Percentiles rank a stretch among this genome's conserved stretches.
These are phyloP conservation scores for Lithophane socia DNA, from an alignment of 2,888 invertebrate genomes.

Conservation along the genomic window DNA sequence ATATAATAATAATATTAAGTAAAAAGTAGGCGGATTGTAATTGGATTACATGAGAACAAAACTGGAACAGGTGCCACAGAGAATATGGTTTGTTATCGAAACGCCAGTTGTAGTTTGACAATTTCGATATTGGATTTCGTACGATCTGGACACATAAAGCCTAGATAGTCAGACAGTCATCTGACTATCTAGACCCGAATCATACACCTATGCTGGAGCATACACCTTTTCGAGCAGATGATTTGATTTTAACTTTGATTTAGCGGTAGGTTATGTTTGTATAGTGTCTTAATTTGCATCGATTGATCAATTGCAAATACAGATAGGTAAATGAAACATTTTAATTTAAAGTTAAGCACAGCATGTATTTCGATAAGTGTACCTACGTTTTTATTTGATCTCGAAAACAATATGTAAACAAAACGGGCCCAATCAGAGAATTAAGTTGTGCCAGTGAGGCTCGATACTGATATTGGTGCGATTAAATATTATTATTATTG, in stretches of 20 bases:
- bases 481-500: constrained; percentile 40
- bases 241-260: neutral
- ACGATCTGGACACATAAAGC: neutral
- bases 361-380: neutral
- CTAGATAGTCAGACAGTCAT: neutral
- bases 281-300: neutral
- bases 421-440: constrained; percentile 25
- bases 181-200: neutral
- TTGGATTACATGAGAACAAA: constrained; percentile 39
- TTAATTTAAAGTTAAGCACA: neutral
- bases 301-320: neutral
- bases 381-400: neutral
- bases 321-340: neutral
- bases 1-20: constrained; percentile 5
- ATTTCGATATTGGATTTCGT: constrained; percentile 36
- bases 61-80: constrained; percentile 31
- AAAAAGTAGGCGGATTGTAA: constrained; percentile 31
- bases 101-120: constrained; percentile 4
- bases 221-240: neutral
- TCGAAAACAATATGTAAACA: constrained; percentile 17
- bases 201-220: neutral
- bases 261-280: neutral
- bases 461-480: constrained; percentile 11
- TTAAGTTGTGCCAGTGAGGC: constrained; percentile 25
- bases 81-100: constrained; percentile 23